Conservation (phyloP, 2,888 invertebrate species). For the Dorcus parallelipipedus region DNA sequence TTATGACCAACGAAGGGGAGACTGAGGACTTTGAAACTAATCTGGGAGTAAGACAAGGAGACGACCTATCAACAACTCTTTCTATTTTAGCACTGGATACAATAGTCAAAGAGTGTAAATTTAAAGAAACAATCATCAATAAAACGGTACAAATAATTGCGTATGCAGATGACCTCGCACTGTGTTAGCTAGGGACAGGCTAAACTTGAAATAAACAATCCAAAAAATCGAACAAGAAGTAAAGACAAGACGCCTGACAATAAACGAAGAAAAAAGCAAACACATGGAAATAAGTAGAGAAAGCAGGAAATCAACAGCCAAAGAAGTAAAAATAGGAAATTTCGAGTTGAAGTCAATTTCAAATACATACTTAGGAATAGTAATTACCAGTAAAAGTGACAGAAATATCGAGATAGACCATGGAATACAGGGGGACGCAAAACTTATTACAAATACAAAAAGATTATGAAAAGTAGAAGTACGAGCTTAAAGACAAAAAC, state of each 20-base stretch:
- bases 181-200: not conserved
- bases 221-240: not conserved
- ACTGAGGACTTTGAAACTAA: not conserved
- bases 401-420: not conserved
- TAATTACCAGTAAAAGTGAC: not conserved
- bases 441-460: too few relatives aligned
- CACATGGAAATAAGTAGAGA: not conserved
- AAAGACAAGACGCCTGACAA: not conserved
- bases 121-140: not conserved
- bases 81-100: not conserved
- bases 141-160: not conserved
- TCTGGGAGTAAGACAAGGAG: not conserved
- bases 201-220: not conserved
- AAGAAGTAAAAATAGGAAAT: not conserved
- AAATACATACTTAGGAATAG: not conserved
- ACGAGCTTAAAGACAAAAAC: too few relatives aligned
- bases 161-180: not conserved
- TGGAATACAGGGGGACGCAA: too few relatives aligned
- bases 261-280: not conserved
- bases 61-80: not conserved
- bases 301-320: not conserved
- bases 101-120: not conserved
- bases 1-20: not conserved
- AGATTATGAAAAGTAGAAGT: too few relatives aligned
- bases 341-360: not conserved